phyloP scores from a whole-genome alignment of 2,113 vertebrate genomes.

The Cynoglossus semilaevis region DNA sequence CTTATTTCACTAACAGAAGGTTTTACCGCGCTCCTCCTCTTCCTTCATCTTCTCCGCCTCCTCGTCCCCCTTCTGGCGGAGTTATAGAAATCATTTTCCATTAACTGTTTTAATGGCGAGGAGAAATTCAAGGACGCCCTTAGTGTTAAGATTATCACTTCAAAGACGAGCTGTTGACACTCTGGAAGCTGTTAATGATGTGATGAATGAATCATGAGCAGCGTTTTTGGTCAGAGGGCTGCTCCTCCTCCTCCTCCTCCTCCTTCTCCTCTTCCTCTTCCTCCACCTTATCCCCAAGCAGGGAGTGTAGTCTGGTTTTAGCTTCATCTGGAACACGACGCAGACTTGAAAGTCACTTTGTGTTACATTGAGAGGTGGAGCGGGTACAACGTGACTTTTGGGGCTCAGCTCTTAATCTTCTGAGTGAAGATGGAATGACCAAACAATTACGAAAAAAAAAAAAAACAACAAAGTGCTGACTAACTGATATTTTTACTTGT shows the following conservation, averaged over 20 bases:
- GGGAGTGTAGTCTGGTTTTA: constrained; percentile 34
- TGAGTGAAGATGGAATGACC: constrained; percentile 36
- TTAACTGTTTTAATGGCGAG: constrained; percentile 75
- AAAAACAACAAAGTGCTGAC: no score
- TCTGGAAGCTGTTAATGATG: constrained; percentile 67
- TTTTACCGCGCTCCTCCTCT: no score
- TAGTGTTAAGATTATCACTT: constrained; percentile 79
- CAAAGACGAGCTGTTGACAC: constrained; percentile 78
- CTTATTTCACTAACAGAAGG: constrained; percentile 67
- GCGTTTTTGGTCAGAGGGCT: constrained; percentile 61
- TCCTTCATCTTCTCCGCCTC: constrained; percentile 14
- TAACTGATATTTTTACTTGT: no score
- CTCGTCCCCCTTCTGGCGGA: constrained; percentile 69
- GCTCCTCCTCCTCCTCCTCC: constrained; percentile 20
- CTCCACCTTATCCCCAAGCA: no score
- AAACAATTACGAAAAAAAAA: constrained; percentile 61
- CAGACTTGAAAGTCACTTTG: constrained; percentile 47
- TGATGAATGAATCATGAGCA: constrained; percentile 74
- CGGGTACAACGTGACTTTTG: constrained; percentile 53
- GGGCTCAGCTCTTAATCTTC: constrained; percentile 51
- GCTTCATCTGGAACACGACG: constrained; percentile 43
- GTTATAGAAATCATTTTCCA: constrained; percentile 73
- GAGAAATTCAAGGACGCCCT: constrained; percentile 72
- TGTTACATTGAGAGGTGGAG: constrained; percentile 37
- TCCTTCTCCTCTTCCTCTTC: constrained; percentile 4